Evolutionary conservation across 2,797 vertebrate species (phyloP).

Genomic region (Peromyscus aztecus): DNA sequence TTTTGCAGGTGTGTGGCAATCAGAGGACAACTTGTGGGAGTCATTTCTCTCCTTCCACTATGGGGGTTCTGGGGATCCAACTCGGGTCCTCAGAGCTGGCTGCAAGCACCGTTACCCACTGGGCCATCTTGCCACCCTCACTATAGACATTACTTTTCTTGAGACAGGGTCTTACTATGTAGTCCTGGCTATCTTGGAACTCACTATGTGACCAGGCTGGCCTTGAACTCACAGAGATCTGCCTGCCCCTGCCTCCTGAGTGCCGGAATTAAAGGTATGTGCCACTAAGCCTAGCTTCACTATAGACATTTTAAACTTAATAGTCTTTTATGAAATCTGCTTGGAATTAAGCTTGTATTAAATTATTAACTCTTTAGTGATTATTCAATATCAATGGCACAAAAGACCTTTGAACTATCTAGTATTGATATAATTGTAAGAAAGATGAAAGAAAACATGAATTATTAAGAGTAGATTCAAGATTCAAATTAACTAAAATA

Average conservation of each 20-base stretch:
- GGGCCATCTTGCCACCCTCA: not conserved
- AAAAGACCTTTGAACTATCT: not conserved
- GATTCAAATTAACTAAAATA: constrained; percentile 48
- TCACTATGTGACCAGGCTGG: not conserved
- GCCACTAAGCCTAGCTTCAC: not conserved
- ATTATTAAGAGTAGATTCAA: constrained; percentile 32
- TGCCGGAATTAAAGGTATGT: not conserved
- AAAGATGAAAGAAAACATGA: constrained; percentile 57
- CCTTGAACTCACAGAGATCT: not conserved
- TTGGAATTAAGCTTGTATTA: constrained; percentile 29
- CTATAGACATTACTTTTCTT: not conserved
- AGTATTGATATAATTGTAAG: constrained; percentile 16
- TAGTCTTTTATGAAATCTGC: not conserved
- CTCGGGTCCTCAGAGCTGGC: not conserved
- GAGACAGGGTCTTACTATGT: not conserved
- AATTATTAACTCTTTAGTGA: constrained; percentile 38
- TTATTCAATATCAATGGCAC: constrained; percentile 14
- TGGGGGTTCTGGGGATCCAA: too few relatives aligned
- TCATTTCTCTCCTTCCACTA: not conserved
- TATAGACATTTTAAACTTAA: constrained; percentile 44
- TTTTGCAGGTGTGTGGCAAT: not conserved
- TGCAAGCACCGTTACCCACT: not conserved
- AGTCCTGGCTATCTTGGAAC: not conserved
- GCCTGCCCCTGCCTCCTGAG: not conserved
- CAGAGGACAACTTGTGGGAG: not conserved